These are phyloP conservation scores for Cirrhinus molitorella DNA, from an alignment of 2,797 vertebrate species.

Conservation along the genomic window DNA sequence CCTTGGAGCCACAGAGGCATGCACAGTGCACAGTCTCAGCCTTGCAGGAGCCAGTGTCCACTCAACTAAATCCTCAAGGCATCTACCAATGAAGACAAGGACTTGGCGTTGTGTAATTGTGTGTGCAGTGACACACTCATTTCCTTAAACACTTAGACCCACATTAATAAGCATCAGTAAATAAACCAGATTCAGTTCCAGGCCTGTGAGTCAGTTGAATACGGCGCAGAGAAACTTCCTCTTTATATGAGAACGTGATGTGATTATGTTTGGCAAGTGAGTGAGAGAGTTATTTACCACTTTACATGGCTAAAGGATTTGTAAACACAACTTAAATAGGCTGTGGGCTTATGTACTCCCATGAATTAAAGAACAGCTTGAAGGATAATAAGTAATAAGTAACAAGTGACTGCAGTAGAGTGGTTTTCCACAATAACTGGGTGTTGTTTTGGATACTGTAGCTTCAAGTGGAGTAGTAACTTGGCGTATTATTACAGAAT, in stretches of 20 bases:
- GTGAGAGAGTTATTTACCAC: slow-evolving; percentile 39
- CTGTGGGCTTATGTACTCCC: slow-evolving; percentile 24
- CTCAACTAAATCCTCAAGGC: slow-evolving; percentile 64
- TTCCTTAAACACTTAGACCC: slow-evolving; percentile 62
- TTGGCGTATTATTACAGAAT: not conserved
- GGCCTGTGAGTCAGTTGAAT: slow-evolving; percentile 17
- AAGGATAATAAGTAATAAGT: not conserved
- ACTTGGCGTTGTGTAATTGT: slow-evolving; percentile 51
- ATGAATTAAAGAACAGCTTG: slow-evolving; percentile 27
- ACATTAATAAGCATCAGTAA: slow-evolving; percentile 52
- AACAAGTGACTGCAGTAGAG: not conserved
- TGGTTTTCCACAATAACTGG: not conserved
- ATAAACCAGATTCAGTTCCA: slow-evolving; percentile 32
- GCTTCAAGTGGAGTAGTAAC: not conserved
- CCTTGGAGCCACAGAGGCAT: slow-evolving; percentile 73
- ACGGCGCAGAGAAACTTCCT: not conserved
- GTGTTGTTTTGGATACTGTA: not conserved
- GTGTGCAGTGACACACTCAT: slow-evolving; percentile 31
- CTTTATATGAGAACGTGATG: slow-evolving; percentile 13
- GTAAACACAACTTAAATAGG: slow-evolving; percentile 38
- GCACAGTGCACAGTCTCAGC: slow-evolving; percentile 71
- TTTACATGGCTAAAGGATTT: slow-evolving; percentile 49
- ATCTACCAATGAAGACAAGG: slow-evolving; percentile 52
- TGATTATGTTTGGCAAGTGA: slow-evolving; percentile 50
- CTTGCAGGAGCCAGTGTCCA: slow-evolving; percentile 73